These are phyloP conservation scores for Drosophila lowei DNA, from an alignment of 1,140 invertebrate species.

Conservation along the genomic window DNA sequence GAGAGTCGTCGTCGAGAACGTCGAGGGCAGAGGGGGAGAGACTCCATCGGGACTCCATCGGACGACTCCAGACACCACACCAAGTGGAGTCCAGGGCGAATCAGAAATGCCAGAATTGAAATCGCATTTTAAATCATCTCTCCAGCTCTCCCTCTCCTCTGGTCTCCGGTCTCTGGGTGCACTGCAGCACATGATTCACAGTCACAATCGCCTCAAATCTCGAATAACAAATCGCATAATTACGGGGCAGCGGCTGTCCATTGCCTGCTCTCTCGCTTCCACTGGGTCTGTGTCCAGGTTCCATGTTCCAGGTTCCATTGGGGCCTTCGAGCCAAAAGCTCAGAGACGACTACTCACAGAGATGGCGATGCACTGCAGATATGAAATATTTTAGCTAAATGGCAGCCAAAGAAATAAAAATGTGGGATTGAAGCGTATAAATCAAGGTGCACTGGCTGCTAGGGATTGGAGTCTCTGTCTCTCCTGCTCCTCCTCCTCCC, in stretches of 20 bases:
- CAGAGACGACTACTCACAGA: constrained; percentile 44
- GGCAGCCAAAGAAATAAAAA: constrained; percentile 80
- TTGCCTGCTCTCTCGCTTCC: constrained; percentile 30
- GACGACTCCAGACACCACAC: constrained; percentile 22
- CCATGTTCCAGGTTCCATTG: constrained; percentile 3
- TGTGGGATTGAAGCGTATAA: constrained; percentile 83
- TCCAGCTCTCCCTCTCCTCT: constrained; percentile 27
- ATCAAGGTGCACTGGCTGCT: constrained; percentile 55
- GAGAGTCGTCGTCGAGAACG: not conserved
- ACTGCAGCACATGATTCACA: constrained; percentile 70
- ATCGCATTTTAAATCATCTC: constrained; percentile 83
- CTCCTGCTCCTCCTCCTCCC: constrained; percentile 5
- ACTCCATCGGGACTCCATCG: not conserved
- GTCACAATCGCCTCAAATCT: constrained; percentile 83
- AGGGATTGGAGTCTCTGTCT: not conserved
- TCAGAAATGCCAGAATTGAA: constrained; percentile 83
- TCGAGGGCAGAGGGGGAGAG: not conserved
- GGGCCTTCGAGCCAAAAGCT: constrained; percentile 34
- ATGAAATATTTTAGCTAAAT: constrained; percentile 83
- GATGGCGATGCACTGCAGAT: constrained; percentile 69
- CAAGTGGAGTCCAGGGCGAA: constrained; percentile 50
- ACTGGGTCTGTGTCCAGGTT: not conserved
- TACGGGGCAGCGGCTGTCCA: constrained; percentile 79
- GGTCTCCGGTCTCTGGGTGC: not conserved
- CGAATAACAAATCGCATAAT: constrained; percentile 83